These are phyloP conservation scores for Eubucco bourcierii DNA, from an alignment of 2,113 vertebrate genomes.

Conservation along the genomic window DNA sequence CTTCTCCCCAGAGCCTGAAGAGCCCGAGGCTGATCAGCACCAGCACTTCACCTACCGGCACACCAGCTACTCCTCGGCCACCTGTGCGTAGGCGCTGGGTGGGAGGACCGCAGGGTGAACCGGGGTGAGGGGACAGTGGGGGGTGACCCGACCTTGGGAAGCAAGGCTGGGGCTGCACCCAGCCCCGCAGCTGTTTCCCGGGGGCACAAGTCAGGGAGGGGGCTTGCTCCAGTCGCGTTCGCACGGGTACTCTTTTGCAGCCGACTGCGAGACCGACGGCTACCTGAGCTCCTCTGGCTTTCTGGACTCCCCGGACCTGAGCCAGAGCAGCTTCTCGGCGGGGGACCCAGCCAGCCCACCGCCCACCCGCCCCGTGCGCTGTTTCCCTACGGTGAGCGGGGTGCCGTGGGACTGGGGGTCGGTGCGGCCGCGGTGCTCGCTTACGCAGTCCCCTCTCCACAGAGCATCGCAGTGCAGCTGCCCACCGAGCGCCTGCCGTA, in stretches of 20 bases:
- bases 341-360: conserved; percentile 59
- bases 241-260: conserved; percentile 49
- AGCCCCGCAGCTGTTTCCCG: background rate
- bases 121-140: fast-evolving
- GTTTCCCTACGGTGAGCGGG: conserved; percentile 84
- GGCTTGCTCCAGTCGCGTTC: fast-evolving
- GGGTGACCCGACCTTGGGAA: fast-evolving
- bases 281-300: conserved; percentile 90
- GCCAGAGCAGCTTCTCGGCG: background rate
- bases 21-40: conserved; percentile 90
- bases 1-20: conserved; percentile 85
- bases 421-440: fast-evolving
- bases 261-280: conserved; percentile 92
- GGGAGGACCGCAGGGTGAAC: background rate
- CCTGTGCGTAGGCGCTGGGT: conserved; percentile 76
- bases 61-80: conserved; percentile 89
- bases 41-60: conserved; percentile 84
- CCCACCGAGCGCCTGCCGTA: conserved; percentile 28
- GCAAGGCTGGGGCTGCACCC: fast-evolving
- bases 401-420: fast-evolving
- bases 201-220: background rate
- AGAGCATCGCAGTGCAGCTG: conserved; percentile 84
- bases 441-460: background rate
- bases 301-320: conserved; percentile 77
- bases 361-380: conserved; percentile 70